Evolutionary conservation across 2,113 vertebrate species (phyloP).

Genomic region (Gallinago jamesoni): DNA sequence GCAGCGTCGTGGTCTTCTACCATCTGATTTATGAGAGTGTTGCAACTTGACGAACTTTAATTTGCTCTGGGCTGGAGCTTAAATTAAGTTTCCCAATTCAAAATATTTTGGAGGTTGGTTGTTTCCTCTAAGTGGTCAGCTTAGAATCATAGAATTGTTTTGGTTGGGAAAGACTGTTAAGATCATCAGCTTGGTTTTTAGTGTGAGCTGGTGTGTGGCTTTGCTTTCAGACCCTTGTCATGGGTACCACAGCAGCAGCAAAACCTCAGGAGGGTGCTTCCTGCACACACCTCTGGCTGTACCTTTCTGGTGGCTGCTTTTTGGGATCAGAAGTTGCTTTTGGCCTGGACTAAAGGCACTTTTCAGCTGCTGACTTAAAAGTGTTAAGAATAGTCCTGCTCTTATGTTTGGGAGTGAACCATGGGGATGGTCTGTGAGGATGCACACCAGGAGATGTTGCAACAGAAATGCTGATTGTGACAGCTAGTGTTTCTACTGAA

Average conservation of each 20-base stretch:
- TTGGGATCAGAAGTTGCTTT: neutral
- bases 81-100: neutral
- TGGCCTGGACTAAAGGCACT: neutral
- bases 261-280: neutral
- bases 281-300: accelerated
- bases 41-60: accelerated
- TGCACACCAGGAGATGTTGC: neutral
- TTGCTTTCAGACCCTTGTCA: neutral
- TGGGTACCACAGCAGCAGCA: neutral
- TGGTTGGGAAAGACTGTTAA: neutral
- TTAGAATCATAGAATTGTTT: neutral
- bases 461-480: neutral
- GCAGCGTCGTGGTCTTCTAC: accelerated
- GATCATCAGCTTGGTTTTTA: neutral
- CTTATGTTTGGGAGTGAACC: neutral
- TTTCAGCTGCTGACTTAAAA: neutral
- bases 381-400: neutral
- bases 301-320: neutral
- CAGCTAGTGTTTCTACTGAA: neutral
- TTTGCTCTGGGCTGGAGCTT: neutral
- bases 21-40: neutral
- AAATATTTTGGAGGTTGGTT: neutral
- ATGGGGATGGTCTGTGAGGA: neutral
- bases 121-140: neutral
- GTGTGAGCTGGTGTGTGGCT: accelerated